Evolutionary conservation across 2,888 invertebrate species (phyloP).

Genomic region (Hydraecia micacea): DNA sequence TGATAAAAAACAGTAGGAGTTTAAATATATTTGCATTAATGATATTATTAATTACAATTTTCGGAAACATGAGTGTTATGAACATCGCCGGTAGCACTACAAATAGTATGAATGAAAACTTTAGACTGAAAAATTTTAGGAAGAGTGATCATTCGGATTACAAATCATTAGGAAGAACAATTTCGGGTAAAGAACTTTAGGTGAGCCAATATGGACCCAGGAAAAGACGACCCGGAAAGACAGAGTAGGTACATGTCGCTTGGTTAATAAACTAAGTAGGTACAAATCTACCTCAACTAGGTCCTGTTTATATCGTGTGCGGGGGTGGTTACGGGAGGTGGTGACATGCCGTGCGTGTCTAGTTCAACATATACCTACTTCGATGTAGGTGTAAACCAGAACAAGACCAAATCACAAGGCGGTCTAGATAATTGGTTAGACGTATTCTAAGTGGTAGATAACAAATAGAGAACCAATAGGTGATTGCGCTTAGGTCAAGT

Average conservation of each 20-base stretch:
- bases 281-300: neutral
- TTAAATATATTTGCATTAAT: too few relatives aligned
- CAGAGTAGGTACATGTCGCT: neutral
- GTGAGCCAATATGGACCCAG: too few relatives aligned
- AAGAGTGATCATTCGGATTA: too few relatives aligned
- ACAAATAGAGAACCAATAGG: neutral
- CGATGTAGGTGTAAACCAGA: neutral
- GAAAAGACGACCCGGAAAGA: neutral
- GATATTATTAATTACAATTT: too few relatives aligned
- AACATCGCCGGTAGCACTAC: too few relatives aligned
- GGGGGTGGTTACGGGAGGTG: neutral
- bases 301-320: neutral
- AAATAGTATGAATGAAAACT: too few relatives aligned
- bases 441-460: neutral
- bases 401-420: too few relatives aligned
- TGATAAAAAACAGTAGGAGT: too few relatives aligned
- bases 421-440: neutral
- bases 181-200: too few relatives aligned
- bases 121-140: too few relatives aligned
- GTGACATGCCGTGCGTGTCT: neutral
- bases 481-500: neutral
- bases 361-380: neutral
- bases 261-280: neutral
- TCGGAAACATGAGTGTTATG: too few relatives aligned
- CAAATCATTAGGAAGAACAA: too few relatives aligned